Evolutionary conservation across 2,113 vertebrate genomes (phyloP), one percentile per base, ranked within the genome.

Genomic region (Lucifuga dentata): DNA sequence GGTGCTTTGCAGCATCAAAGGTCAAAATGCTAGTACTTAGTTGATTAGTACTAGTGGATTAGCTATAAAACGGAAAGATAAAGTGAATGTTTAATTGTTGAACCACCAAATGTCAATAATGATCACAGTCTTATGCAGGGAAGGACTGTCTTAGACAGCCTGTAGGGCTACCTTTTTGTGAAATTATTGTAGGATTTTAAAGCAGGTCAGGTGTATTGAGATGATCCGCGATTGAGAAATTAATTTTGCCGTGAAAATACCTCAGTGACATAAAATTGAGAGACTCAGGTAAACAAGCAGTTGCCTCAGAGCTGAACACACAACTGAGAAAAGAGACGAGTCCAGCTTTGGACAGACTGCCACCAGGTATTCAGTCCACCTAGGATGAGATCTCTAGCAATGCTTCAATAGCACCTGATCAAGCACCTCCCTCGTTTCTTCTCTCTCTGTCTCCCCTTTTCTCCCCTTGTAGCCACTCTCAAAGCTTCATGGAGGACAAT

Each of bases 401-500:
- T 90, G 87, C 89, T 86, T 87, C 77, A 83, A 86, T 81, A 90
- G 87, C 81, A 72, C 80, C 85, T 92, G 88, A 92, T 90, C 87
- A 87, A 89, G 89, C 83, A 78, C 83, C 84, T 89, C 86, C 89
- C 77, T 72, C 80, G 85, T 86, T 85, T 89, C 81, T 81, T 88
- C 88, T 91, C 88, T 92, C 86, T 90, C 73, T 91, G 72, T 92
- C 79, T 90, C 84, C 83, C 78, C 57, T 77, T 66, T 78, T 87
- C 81, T 87, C 81, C 78, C 74, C 83, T 52, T 29, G 26, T 83
- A 94, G 93, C 92, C 93, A 94, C 87, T 91, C 92, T 82, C 92
- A 89, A 77, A 94, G 92, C 92, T 87, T 93, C 89, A 83, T 93
- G 85, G 92, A 93, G 91, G 92, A 93, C 91, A 92, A 87, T 92